Base-by-base conservation (phyloP, 2,797 vertebrate genomes). In the Ceryle rudis region DNA sequence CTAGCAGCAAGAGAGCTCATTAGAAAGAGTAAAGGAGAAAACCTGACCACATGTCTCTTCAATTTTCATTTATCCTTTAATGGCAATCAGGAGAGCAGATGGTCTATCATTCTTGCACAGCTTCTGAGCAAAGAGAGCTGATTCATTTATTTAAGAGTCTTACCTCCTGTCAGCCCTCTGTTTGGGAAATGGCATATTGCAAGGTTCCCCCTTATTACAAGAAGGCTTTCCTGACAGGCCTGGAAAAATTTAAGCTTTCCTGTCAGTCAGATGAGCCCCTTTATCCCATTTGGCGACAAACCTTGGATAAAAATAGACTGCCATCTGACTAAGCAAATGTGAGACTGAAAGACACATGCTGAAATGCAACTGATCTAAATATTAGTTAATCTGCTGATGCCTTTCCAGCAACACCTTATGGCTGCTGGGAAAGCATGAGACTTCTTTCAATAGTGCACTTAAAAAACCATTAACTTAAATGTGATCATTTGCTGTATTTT, bases 191-290 rank as follows among this genome's bases (percentile, higher is more conserved):
- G 31, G 41, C 67, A 71, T 47, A 66, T 54, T 81, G 74, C 62
- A 94, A 89, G 73, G 31, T 81, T 94, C 86, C 80, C 26, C 89
- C 62, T 66, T 60, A 80, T 49, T 91, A 84, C 22, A 81, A 66
- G 82, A 77, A 78, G 33, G 31, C 67, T 85, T 95, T 93, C 67
- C 86, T 1, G 9, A 57, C 33, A 85, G 52, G 58, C 44, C 81
- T 73, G 70, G 70, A 89, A 96, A 96, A 94, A 86, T 57, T 51
- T 86, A 96, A 95, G 93, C 89, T 96, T 97, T 97, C 93, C 89
- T 89, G 84, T 91, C 89, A 92, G 70, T 94, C 85, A 93, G 89
- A 95, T 96, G 92, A 97, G 86, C 49, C 54, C 52, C 64, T 94
- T 97, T 94, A 97, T 96, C 96, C 64, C 75, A 87, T 96, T 86